A percentile compares a stretch with the other conserved stretches of the same genome.
Conservation (phyloP, 2,888 invertebrate genomes). For the Drosophila paucipuncta region DNA sequence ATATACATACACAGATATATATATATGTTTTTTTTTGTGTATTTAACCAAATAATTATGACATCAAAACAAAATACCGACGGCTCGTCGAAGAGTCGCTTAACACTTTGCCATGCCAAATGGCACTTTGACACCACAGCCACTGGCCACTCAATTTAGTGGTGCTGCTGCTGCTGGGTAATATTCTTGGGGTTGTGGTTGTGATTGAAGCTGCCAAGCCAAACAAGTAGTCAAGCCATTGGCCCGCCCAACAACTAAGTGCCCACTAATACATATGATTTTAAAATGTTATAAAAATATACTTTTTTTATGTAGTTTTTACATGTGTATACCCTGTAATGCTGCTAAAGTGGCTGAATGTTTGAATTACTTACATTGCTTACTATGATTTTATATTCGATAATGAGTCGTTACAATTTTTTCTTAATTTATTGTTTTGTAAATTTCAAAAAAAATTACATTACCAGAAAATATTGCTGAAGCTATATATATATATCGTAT, state of each 20-base stretch:
- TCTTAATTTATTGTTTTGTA: background rate
- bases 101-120: conserved; percentile 57
- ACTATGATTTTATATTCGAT: background rate
- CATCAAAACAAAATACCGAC: conserved; percentile 76
- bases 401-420: background rate
- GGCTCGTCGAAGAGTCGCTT: conserved; percentile 56
- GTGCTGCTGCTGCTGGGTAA: conserved; percentile 13
- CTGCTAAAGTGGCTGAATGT: background rate
- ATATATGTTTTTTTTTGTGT: conserved; percentile 31
- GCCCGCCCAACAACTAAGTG: conserved; percentile 64
- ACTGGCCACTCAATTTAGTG: conserved; percentile 17
- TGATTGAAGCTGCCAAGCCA: conserved; percentile 58
- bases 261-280: conserved; percentile 70
- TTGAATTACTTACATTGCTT: background rate
- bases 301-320: conserved; percentile 26
- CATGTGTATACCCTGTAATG: conserved; percentile 37
- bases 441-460: background rate
- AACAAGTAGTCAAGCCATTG: conserved; percentile 42
- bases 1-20: background rate
- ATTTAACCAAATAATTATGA: conserved; percentile 79
- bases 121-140: conserved; percentile 57
- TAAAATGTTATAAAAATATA: conserved; percentile 52
- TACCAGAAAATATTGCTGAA: too few relatives aligned
- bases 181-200: background rate
- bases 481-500: too few relatives aligned